Evolutionary conservation across 1,140 invertebrate genomes (phyloP).

Genomic region (Archivesica marissinica): DNA sequence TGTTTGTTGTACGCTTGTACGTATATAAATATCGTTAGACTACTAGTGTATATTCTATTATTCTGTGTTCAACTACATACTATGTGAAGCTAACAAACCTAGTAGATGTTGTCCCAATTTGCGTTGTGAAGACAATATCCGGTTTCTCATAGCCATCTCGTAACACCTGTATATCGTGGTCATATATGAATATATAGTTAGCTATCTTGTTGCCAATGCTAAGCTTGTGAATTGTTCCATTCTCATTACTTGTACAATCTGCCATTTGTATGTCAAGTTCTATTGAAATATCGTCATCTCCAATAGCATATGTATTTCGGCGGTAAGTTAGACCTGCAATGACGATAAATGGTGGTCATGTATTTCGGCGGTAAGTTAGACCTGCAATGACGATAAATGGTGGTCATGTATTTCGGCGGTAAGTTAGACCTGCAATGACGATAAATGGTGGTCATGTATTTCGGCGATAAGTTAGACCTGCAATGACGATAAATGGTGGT

Average conservation of each 20-base stretch:
- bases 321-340: constrained; percentile 6
- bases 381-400: too few relatives aligned
- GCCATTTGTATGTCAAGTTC: constrained; percentile 55
- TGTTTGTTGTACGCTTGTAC: too few relatives aligned
- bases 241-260: not conserved
- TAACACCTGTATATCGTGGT: constrained; percentile 20
- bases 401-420: too few relatives aligned
- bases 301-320: not conserved
- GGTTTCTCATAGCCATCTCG: constrained; percentile 30
- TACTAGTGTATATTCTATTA: too few relatives aligned
- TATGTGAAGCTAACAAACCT: not conserved
- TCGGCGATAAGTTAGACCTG: too few relatives aligned
- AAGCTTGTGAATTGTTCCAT: constrained; percentile 21
- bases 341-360: too few relatives aligned
- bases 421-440: too few relatives aligned
- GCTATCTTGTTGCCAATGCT: constrained; percentile 34
- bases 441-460: too few relatives aligned
- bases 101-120: not conserved
- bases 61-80: not conserved
- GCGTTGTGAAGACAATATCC: not conserved
- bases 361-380: too few relatives aligned
- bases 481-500: too few relatives aligned
- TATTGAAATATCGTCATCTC: constrained; percentile 12
- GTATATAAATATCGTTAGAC: too few relatives aligned
- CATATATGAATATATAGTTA: constrained; percentile 32